Percentiles rank a stretch among this genome's conserved stretches.
These are phyloP conservation scores for Steinernema khuongi DNA, from an alignment of 1,140 invertebrate species.

Conservation along the genomic window DNA sequence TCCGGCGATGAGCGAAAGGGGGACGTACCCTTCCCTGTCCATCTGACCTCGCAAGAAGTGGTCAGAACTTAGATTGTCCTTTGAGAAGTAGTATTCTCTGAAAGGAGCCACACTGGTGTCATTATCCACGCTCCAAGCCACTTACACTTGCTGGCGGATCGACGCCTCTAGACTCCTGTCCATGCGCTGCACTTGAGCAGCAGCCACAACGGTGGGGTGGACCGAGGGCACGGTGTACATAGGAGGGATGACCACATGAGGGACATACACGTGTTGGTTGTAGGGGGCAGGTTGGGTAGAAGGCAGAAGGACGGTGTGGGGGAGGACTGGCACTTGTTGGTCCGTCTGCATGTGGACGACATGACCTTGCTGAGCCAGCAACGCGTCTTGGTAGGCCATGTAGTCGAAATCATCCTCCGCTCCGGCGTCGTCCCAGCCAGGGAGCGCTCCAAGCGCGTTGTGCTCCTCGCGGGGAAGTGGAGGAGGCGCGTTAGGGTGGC, in stretches of 20 bases:
- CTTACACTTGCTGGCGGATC: slow-evolving; percentile 55
- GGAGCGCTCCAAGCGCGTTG: slow-evolving; percentile 49
- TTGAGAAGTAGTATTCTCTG: slow-evolving; percentile 98
- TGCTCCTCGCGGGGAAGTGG: slow-evolving; percentile 39
- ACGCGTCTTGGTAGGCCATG: slow-evolving; percentile 54
- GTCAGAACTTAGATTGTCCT: slow-evolving; percentile 88
- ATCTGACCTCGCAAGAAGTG: slow-evolving; percentile 94
- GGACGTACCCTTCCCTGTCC: slow-evolving; percentile 84
- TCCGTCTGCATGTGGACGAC: background rate
- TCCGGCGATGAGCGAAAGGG: slow-evolving; percentile 85
- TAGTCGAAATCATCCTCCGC: slow-evolving; percentile 55
- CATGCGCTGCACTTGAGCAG: slow-evolving; percentile 21
- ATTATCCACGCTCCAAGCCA: background rate
- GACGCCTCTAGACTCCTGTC: slow-evolving; percentile 47
- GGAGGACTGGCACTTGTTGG: background rate
- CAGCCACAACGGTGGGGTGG: slow-evolving; percentile 22
- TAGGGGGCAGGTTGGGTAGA: background rate
- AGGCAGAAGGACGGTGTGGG: background rate
- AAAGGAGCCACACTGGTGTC: slow-evolving; percentile 55
- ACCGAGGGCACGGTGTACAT: background rate
- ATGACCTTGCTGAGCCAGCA: slow-evolving; percentile 45
- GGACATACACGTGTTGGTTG: background rate
- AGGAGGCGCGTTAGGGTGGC: slow-evolving; percentile 33
- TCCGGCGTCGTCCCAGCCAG: slow-evolving; percentile 52
- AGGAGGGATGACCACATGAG: background rate